Evolutionary conservation across 2,888 invertebrate genomes (phyloP), one percentile per base, ranked within the genome.

Genomic region (Mylabris sibirica): DNA sequence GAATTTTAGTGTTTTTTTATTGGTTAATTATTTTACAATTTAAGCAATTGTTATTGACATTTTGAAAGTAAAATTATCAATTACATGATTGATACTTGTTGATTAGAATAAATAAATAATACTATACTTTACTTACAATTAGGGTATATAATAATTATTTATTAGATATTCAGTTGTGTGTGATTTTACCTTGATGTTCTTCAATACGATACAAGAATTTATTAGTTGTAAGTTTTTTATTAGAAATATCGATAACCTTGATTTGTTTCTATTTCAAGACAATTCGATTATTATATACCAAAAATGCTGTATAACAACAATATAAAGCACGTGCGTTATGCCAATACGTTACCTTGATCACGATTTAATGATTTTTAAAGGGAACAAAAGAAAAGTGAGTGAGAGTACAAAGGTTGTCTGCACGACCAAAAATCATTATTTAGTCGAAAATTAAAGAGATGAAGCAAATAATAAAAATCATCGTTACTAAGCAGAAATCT

Each of bases 131-230:
- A 12, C 3, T 20, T 20, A 17, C 1, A 6, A 26, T 30, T 30
- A 30, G 30, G 8, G n/a, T n/a, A 30, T 30, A 0, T 30, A 30
- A 30, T 30, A 57, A 24, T n/a, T 2, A 26, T 22, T 6, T 26
- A n/a, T 57, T 12, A 20, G 2, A 24, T 49, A 24, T 24, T 26
- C 2, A n/a, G 14, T 26, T 14, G 22, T 49, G 24, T 26, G n/a
- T 30, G 30, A n/a, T 57, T 24, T 57, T 57, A 57, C 57, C 57
- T 57, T 57, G 57, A 57, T 57, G 57, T 57, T 57, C 14, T 57
- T 26, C 24, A 57, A 57, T 24, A 57, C 24, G 14, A 53, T 53
- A 44, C 20, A 49, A 20, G 20, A 49, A 49, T 57, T 22, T 53
- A 22, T 20, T 53, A n/a, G n/a, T n/a, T n/a, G n/a, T n/a, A 8